Evolutionary conservation across 1,140 invertebrate genomes (phyloP).

Genomic region (Bombyx mandarina): DNA sequence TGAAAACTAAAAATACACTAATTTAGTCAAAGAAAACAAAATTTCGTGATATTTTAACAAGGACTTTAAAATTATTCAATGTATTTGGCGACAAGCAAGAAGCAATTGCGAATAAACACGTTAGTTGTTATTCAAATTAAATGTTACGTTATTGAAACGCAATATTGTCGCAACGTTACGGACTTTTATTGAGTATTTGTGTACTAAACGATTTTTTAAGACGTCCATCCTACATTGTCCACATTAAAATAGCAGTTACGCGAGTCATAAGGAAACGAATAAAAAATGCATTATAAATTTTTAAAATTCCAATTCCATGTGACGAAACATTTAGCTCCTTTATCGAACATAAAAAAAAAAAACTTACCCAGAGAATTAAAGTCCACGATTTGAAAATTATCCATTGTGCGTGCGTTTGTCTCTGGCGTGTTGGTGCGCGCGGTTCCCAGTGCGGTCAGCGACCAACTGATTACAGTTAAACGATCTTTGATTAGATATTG

Average conservation of each 20-base stretch:
- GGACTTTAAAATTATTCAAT: too few relatives aligned
- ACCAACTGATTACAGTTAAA: slow-evolving; percentile 44
- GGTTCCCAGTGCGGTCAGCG: slow-evolving; percentile 33
- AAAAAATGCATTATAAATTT: neutral
- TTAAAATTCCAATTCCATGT: neutral
- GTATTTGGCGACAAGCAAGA: too few relatives aligned
- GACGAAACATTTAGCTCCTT: neutral
- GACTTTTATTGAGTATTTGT: neutral
- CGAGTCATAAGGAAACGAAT: neutral
- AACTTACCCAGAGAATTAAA: slow-evolving; percentile 54
- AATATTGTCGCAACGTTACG: too few relatives aligned
- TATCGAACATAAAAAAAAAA: slow-evolving; percentile 6
- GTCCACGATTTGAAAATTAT: slow-evolving; percentile 46
- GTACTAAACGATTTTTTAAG: neutral
- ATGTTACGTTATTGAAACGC: too few relatives aligned
- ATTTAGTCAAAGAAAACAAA: too few relatives aligned
- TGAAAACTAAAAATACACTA: too few relatives aligned
- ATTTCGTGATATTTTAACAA: too few relatives aligned
- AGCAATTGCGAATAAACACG: too few relatives aligned
- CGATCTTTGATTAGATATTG: slow-evolving; percentile 39
- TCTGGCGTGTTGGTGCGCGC: slow-evolving; percentile 22
- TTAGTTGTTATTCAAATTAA: too few relatives aligned
- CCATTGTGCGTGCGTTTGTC: slow-evolving; percentile 32
- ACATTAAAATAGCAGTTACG: too few relatives aligned
- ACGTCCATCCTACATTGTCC: neutral